Conservation (phyloP, 1,140 invertebrate species). For the Drosophila bifasciata region DNA sequence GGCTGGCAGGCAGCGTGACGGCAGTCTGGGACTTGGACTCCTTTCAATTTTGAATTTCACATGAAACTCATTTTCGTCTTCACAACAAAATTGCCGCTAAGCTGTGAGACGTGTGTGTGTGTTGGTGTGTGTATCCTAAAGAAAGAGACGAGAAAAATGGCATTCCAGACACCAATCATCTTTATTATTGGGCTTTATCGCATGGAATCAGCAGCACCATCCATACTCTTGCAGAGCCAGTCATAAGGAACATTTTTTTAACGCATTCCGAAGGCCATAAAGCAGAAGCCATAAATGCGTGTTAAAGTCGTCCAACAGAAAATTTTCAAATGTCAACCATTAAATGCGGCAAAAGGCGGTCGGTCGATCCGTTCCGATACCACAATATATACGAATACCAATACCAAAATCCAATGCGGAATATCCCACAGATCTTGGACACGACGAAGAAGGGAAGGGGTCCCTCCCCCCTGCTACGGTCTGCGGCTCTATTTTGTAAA, state of each 20-base stretch:
- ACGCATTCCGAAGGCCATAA: slow-evolving; percentile 71
- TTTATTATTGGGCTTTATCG: slow-evolving; percentile 68
- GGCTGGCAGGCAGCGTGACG: slow-evolving; percentile 15
- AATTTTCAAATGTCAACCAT: slow-evolving; percentile 72
- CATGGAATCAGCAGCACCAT: slow-evolving; percentile 32
- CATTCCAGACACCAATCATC: slow-evolving; percentile 75
- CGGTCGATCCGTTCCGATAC: background rate
- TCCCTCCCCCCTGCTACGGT: slow-evolving; percentile 16
- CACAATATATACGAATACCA: too few species aligned
- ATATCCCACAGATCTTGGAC: slow-evolving; percentile 36
- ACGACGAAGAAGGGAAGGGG: background rate
- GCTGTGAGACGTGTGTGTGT: slow-evolving; percentile 34
- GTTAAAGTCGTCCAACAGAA: slow-evolving; percentile 68
- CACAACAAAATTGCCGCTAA: slow-evolving; percentile 56
- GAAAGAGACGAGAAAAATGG: slow-evolving; percentile 38
- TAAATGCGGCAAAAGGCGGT: slow-evolving; percentile 36
- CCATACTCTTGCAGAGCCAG: background rate
- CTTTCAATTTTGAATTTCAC: slow-evolving; percentile 47
- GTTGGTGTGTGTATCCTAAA: slow-evolving; percentile 20
- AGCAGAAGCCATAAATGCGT: slow-evolving; percentile 76
- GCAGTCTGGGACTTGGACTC: slow-evolving; percentile 30
- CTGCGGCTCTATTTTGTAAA: slow-evolving; percentile 69
- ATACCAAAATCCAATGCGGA: slow-evolving; percentile 6
- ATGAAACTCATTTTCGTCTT: slow-evolving; percentile 55
- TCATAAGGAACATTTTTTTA: slow-evolving; percentile 47